These are phyloP conservation scores for Frankliniella intonsa DNA, from an alignment of 2,888 invertebrate genomes.

Conservation along the genomic window DNA sequence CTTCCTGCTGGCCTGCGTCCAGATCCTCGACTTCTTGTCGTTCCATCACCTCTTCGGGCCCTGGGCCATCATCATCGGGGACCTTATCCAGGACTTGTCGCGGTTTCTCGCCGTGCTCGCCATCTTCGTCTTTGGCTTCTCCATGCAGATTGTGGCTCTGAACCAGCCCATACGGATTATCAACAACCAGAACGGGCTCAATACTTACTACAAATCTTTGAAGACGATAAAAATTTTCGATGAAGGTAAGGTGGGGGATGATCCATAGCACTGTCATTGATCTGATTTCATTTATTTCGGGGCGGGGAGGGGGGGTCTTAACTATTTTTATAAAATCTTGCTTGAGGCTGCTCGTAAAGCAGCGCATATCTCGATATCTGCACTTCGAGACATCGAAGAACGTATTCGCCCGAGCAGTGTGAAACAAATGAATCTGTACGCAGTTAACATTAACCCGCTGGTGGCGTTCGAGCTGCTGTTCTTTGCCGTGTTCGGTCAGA, in stretches of 20 bases:
- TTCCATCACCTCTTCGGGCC: conserved; percentile 99
- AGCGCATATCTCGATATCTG: no score
- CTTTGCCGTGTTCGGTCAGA: conserved; percentile 96
- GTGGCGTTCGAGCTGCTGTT: conserved; percentile 96
- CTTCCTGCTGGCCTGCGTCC: conserved; percentile 92
- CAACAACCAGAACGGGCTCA: conserved; percentile 49
- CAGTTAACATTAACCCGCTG: conserved; percentile 81
- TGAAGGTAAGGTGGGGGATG: conserved; percentile 61
- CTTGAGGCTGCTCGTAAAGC: no score
- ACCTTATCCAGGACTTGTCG: conserved; percentile 79
- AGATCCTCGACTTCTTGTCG: conserved; percentile 94
- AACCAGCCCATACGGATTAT: conserved; percentile 81
- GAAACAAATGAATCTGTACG: conserved; percentile 37
- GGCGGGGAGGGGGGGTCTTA: neutral
- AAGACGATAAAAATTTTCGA: conserved; percentile 55
- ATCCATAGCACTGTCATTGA: neutral
- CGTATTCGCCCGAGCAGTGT: no score
- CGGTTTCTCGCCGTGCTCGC: conserved; percentile 94
- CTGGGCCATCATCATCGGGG: conserved; percentile 99
- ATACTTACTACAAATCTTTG: conserved; percentile 50
- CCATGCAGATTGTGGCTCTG: conserved; percentile 91
- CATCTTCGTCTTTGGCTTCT: conserved; percentile 98
- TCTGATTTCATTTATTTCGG: conserved; percentile 18
- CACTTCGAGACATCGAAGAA: no score
- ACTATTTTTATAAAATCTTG: no score